Evolutionary conservation across 2,797 vertebrate species (phyloP).

Genomic region (Cuniculus paca): DNA sequence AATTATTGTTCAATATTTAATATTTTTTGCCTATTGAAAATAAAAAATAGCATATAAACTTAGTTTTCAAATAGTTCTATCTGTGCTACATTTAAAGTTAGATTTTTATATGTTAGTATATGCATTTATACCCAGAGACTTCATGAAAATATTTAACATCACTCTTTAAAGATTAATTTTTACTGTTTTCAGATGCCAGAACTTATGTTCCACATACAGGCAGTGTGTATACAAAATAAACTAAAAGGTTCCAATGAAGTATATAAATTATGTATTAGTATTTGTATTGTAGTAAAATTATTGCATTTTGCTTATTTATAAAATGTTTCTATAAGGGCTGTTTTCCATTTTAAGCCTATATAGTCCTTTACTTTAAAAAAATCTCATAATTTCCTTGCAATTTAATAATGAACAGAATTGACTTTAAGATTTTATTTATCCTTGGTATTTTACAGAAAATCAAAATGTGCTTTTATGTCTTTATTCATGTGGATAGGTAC

Average conservation of each 20-base stretch:
- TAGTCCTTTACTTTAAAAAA: not conserved
- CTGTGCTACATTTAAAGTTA: not conserved
- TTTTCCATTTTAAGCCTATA: not conserved
- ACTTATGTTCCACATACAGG: not conserved
- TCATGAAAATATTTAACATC: conserved; percentile 5
- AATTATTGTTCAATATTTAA: conserved; percentile 74
- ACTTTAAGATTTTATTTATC: conserved; percentile 20
- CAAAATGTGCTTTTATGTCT: conserved; percentile 41
- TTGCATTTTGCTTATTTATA: not conserved
- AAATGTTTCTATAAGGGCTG: not conserved
- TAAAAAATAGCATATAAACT: conserved; percentile 48
- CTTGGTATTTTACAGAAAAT: conserved; percentile 23
- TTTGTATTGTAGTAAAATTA: not conserved
- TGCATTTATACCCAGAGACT: not conserved
- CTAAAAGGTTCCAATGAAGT: not conserved
- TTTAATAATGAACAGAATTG: not conserved
- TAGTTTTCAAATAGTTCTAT: conserved; percentile 30
- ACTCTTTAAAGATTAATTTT: not conserved
- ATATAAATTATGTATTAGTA: not conserved
- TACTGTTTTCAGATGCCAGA: not conserved
- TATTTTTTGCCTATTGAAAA: conserved; percentile 75
- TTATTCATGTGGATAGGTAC: conserved; percentile 28
- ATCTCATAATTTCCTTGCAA: not conserved
- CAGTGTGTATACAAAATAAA: not conserved
- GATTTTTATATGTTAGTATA: not conserved